These are phyloP conservation scores for Ondatra zibethicus DNA, from an alignment of 2,113 vertebrate genomes.

Conservation along the genomic window DNA sequence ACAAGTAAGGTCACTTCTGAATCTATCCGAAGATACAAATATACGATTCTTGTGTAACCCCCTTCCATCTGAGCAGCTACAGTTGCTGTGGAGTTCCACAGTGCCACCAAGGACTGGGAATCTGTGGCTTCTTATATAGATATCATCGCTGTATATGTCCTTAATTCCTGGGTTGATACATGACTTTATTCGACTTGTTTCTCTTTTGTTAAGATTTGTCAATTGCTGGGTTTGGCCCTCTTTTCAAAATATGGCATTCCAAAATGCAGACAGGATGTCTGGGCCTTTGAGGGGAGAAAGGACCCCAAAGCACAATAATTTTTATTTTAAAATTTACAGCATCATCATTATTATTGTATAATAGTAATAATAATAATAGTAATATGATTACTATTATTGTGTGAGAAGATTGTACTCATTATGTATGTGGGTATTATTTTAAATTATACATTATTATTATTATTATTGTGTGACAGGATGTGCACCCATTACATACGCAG, in stretches of 20 bases:
- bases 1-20: not conserved
- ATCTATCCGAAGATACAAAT: not conserved
- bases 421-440: not conserved
- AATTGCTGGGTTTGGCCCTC: not conserved
- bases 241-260: constrained; percentile 51
- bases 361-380: no score
- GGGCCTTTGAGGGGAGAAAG: constrained; percentile 28
- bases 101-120: not conserved
- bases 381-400: no score
- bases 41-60: not conserved
- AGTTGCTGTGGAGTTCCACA: not conserved
- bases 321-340: not conserved
- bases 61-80: accelerated
- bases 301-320: constrained; percentile 61
- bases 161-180: not conserved
- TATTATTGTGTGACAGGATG: not conserved
- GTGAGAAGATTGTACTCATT: not conserved
- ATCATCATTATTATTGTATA: not conserved
- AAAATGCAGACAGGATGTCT: constrained; percentile 48
- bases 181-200: constrained; percentile 29
- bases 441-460: not conserved
- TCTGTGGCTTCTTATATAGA: not conserved
- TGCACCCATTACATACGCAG: no score
- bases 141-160: not conserved
- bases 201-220: constrained; percentile 42